Evolutionary conservation across 2,113 vertebrate species (phyloP).

Genomic region (Carassius carassius): DNA sequence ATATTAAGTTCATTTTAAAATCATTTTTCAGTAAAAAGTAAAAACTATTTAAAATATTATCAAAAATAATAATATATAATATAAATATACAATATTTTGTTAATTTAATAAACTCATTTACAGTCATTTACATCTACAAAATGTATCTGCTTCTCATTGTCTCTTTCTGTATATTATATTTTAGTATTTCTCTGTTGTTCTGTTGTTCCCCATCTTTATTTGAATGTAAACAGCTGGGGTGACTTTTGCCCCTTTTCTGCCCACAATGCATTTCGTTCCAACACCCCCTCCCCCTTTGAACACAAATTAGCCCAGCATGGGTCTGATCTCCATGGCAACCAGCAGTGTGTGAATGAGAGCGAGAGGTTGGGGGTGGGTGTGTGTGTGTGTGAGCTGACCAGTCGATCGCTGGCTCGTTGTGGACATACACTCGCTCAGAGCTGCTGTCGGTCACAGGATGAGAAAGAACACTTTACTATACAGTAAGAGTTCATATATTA

Average conservation of each 20-base stretch:
- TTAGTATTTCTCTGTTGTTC: neutral
- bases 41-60: neutral
- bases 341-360: conserved; percentile 53
- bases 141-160: neutral
- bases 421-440: conserved; percentile 8
- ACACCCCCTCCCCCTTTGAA: conserved; percentile 53
- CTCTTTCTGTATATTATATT: neutral
- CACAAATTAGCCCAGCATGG: conserved; percentile 79
- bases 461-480: conserved; percentile 2
- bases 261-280: conserved; percentile 42
- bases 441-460: conserved; percentile 36
- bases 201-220: conserved; percentile 46
- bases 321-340: conserved; percentile 75
- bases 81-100: neutral
- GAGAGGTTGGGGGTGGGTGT: conserved; percentile 36
- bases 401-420: conserved; percentile 44
- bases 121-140: neutral
- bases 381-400: conserved; percentile 39
- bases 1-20: no score
- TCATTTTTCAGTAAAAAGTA: neutral
- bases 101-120: neutral
- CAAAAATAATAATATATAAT: neutral
- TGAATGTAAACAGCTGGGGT: conserved; percentile 68
- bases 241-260: conserved; percentile 39
- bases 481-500: conserved; percentile 30